Evolutionary conservation across 2,797 vertebrate species (phyloP).

Genomic region (Cyclura pinguis): DNA sequence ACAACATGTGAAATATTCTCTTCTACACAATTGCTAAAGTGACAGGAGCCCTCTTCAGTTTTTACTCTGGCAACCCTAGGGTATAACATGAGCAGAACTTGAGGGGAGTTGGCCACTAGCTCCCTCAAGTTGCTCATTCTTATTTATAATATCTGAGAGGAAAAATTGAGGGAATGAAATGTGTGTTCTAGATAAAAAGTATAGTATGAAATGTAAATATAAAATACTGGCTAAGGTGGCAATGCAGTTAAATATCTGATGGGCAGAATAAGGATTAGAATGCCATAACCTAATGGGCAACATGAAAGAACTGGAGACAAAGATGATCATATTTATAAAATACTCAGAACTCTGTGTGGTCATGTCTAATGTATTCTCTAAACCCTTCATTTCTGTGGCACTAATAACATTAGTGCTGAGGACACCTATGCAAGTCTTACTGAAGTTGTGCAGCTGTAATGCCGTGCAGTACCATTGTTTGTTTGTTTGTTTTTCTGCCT

Average conservation of each 20-base stretch:
- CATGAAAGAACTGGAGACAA: not conserved
- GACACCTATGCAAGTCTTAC: not conserved
- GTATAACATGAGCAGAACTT: too few relatives aligned
- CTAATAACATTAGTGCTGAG: not conserved
- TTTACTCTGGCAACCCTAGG: too few relatives aligned
- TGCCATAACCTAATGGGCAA: not conserved
- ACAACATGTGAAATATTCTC: too few relatives aligned
- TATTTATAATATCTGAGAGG: constrained; percentile 27
- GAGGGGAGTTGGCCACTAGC: too few relatives aligned
- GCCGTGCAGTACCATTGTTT: too few relatives aligned
- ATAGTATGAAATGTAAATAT: not conserved
- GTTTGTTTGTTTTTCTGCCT: too few relatives aligned
- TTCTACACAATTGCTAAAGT: too few relatives aligned
- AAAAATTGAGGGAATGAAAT: not conserved
- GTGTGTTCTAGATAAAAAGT: not conserved
- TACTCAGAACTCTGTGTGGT: not conserved
- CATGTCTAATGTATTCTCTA: not conserved
- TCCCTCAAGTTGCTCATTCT: too few relatives aligned
- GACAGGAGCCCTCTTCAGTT: too few relatives aligned
- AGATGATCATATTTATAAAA: not conserved
- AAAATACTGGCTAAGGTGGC: constrained; percentile 44
- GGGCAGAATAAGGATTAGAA: not conserved
- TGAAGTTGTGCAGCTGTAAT: not conserved
- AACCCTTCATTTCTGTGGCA: not conserved
- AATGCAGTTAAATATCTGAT: constrained; percentile 34